Evolutionary conservation across 2,888 invertebrate species (phyloP), one percentile per base, ranked within the genome.

Genomic region (Dasysyrphus tricinctus): DNA sequence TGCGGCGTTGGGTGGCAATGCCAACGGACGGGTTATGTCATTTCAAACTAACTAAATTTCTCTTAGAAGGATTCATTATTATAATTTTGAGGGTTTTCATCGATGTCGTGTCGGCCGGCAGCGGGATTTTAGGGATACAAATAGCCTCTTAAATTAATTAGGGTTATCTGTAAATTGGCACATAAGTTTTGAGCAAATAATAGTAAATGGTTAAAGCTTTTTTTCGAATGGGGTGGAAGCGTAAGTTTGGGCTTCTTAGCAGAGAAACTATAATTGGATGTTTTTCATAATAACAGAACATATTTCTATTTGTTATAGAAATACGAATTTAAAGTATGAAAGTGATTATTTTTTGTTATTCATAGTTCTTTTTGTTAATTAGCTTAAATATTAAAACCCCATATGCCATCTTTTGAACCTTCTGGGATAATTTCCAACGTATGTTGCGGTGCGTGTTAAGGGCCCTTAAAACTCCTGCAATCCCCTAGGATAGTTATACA

Each of bases 31-130:
- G 72, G 73, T 85, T 59, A 78, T 81, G 85, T 44, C 56, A 59
- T 82, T 86, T 72, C 24, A 73, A 86, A 75, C 74, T 63, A 24
- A 61, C 39, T 39, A 57, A 70, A 67, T 86, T 78, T 82, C 63
- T 56, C 65, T 37, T 19, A 32, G 47, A 82, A 61, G 39, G 59
- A 65, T 57, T 82, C 47, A 24, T 49, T 34, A 39, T 59, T 29
- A 24, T 29, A 29, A 29, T 39, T 72, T 73, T 82, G 65, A 61
- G 59, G 57, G 51, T 73, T 77, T 75, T 73, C 72, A 14, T 51
- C 44, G 32, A 54, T 39, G 65, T 54, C n/a, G 34, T 29, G 32
- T 8, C 12, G 34, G 39, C 39, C 12, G 34, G 39, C 39, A 7
- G n/a, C 5, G 16, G 42, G 42, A 14, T 9, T 24, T 65, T 65